phyloP scores from a whole-genome alignment of 2,113 vertebrate genomes.

The Hemicordylus capensis region DNA sequence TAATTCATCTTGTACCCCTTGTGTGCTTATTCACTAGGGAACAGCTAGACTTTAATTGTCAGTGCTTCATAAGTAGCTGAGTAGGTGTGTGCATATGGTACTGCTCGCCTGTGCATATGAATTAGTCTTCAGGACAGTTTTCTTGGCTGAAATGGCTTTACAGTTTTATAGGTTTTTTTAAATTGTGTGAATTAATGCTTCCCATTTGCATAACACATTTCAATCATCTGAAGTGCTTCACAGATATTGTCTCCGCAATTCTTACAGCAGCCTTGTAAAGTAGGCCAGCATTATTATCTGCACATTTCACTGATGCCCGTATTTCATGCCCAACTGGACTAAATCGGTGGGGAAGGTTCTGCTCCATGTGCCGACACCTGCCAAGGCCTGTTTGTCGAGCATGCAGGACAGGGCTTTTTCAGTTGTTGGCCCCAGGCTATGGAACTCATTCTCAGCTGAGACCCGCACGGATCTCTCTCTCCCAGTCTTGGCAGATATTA shows the following conservation, averaged over 20 bases:
- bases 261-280: not conserved
- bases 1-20: conserved; percentile 11
- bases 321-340: too few species aligned
- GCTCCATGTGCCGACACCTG: too few species aligned
- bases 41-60: conserved; percentile 38
- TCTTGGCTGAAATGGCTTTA: not conserved
- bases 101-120: not conserved
- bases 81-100: not conserved
- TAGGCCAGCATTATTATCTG: not conserved
- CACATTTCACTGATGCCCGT: too few species aligned
- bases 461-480: too few species aligned
- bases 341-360: not conserved
- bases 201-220: too few species aligned
- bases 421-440: too few species aligned
- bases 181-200: not conserved
- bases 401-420: too few species aligned
- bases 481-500: not conserved
- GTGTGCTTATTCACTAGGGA: not conserved
- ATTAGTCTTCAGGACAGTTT: not conserved
- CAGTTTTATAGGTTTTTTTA: not conserved
- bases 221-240: not conserved
- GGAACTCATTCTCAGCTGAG: too few species aligned
- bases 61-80: conserved; percentile 12
- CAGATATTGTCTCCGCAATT: not conserved
- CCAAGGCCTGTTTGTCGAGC: too few species aligned